Evolutionary conservation across 2,888 invertebrate species (phyloP).

Genomic region (Limnephilus rhombicus): DNA sequence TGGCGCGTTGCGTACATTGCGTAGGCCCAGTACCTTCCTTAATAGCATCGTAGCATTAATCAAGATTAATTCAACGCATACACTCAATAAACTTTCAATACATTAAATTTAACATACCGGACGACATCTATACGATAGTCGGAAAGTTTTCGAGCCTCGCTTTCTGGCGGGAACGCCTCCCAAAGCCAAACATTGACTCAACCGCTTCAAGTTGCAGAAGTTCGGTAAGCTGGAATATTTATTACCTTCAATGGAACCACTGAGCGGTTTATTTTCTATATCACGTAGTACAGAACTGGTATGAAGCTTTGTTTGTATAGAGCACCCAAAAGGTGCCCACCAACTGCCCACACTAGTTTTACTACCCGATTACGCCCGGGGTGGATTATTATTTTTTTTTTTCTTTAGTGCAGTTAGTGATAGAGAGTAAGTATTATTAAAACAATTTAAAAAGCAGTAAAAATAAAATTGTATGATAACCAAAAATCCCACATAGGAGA

Average conservation of each 20-base stretch:
- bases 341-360: too few relatives aligned
- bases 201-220: background rate
- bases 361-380: too few relatives aligned
- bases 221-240: conserved; percentile 14
- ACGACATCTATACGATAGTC: background rate
- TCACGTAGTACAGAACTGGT: background rate
- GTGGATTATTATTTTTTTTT: too few relatives aligned
- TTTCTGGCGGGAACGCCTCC: background rate
- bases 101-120: background rate
- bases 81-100: background rate
- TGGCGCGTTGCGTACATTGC: too few relatives aligned
- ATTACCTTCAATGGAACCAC: background rate
- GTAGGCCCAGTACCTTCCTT: too few relatives aligned
- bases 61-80: background rate
- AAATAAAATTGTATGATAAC: too few relatives aligned
- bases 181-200: conserved; percentile 7
- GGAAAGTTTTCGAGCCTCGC: background rate
- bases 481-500: too few relatives aligned
- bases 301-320: background rate
- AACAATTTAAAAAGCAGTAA: too few relatives aligned
- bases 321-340: background rate
- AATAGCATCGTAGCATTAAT: background rate
- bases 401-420: too few relatives aligned
- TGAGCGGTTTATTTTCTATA: background rate
- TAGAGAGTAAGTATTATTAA: too few relatives aligned